Evolutionary conservation across 2,888 invertebrate species (phyloP), one percentile per base, ranked within the genome.

Genomic region (Cosmopolites sordidus): DNA sequence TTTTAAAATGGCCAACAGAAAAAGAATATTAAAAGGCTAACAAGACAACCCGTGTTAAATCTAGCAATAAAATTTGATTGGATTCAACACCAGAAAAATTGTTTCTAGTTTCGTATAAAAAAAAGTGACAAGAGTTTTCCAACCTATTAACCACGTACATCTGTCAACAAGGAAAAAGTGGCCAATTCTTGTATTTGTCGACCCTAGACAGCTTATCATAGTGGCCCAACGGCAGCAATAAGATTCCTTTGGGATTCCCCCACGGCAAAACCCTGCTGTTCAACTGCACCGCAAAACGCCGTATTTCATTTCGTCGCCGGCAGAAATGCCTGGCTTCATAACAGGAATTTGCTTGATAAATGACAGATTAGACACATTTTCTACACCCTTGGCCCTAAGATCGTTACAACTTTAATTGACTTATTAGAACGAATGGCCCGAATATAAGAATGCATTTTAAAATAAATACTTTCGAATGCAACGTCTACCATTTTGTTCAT

Each of bases 81-180:
- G 62, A 58, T 60, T 57, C 59, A 63, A 60, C 60, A 59, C 58
- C 62, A 63, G 63, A 64, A 67, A 64, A 62, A 60, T 59, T 58
- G 58, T 60, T 56, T 59, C 58, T 54, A 51, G 58, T 56, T 57
- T 54, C 29, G 58, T 59, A 59, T 55, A 43, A 56, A 67, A 58
- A 69, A 68, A 70, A 69, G 69, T 69, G 70, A 71, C 72, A 71
- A 66, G 64, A 67, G 64, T 70, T 72, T 71, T 72, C 69, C 69
- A 64, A 68, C 65, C 68, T 71, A 73, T 73, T 72, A 72, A 71
- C 71, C 72, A 71, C 72, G 70, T 72, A 72, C 72, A 72, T 72
- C 71, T 72, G 72, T 73, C 72, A 70, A 70, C 70, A 63, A 58
- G 63, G 64, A 71, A 71, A 72, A 69, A 68, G 66, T 68, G 65